These are phyloP conservation scores for Phataginus tetradactyla DNA, from an alignment of 2,797 vertebrate species.

Conservation along the genomic window DNA sequence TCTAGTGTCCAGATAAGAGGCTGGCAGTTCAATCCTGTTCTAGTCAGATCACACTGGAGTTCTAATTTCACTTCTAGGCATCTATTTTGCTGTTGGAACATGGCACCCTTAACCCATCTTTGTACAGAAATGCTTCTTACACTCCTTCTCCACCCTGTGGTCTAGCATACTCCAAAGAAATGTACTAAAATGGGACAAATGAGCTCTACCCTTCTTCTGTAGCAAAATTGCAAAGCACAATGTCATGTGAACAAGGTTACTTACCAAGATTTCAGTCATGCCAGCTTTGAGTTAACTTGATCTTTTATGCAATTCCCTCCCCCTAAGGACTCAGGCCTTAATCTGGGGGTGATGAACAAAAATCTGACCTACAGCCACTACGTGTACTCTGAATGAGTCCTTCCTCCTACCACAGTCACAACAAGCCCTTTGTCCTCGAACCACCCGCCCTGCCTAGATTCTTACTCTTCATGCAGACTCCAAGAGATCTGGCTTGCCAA, in stretches of 20 bases:
- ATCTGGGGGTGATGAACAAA: background rate
- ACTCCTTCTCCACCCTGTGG: background rate
- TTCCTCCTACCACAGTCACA: slow-evolving; percentile 18
- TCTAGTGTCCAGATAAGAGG: slow-evolving; percentile 66
- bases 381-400: background rate
- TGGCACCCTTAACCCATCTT: slow-evolving; percentile 35
- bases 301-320: slow-evolving; percentile 19
- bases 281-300: background rate
- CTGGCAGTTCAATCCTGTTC: slow-evolving; percentile 62
- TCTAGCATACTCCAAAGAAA: background rate
- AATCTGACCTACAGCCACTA: slow-evolving; percentile 8
- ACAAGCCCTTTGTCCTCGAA: slow-evolving; percentile 14
- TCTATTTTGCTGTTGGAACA: slow-evolving; percentile 17
- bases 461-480: background rate
- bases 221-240: background rate
- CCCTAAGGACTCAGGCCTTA: background rate
- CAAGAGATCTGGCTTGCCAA: background rate
- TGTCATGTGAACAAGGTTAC: background rate
- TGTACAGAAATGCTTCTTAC: slow-evolving; percentile 27
- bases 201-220: background rate
- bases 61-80: slow-evolving; percentile 50
- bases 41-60: slow-evolving; percentile 20
- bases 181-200: background rate
- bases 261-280: background rate
- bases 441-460: background rate